Conservation (phyloP, 35 echinoderm and acorn worm species). For the Strongylocentrotus purpuratus region DNA sequence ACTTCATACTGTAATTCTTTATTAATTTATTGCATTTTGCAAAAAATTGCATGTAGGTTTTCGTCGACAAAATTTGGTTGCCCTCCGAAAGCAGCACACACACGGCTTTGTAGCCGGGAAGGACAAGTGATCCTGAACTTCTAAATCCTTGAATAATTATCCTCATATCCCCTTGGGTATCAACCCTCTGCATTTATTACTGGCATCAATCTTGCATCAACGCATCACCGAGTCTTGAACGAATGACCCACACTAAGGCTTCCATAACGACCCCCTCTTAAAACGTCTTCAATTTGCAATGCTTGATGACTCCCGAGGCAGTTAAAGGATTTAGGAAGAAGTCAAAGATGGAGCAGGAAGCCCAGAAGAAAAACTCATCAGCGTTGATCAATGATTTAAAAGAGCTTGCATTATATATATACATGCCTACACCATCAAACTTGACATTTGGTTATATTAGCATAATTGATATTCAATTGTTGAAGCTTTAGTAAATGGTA, state of each 20-base stretch:
- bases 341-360: background rate
- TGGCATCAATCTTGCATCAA: background rate
- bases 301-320: background rate
- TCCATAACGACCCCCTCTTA: conserved; percentile 1
- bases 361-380: background rate
- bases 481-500: no score
- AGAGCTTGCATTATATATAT: background rate
- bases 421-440: background rate
- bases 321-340: background rate
- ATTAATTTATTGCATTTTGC: no score
- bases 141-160: background rate
- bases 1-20: no score
- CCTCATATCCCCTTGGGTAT: background rate
- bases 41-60: no score
- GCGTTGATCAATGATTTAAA: conserved; percentile 5
- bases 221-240: background rate
- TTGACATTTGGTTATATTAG: background rate
- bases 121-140: background rate
- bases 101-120: no score
- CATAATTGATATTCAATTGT: background rate
- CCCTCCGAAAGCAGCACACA: no score
- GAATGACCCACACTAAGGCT: conserved; percentile 15
- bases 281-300: background rate
- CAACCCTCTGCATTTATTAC: background rate
- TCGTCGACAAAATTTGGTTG: no score